phyloP scores from a whole-genome alignment of 2,113 vertebrate genomes.

The Accipiter virgatus region DNA sequence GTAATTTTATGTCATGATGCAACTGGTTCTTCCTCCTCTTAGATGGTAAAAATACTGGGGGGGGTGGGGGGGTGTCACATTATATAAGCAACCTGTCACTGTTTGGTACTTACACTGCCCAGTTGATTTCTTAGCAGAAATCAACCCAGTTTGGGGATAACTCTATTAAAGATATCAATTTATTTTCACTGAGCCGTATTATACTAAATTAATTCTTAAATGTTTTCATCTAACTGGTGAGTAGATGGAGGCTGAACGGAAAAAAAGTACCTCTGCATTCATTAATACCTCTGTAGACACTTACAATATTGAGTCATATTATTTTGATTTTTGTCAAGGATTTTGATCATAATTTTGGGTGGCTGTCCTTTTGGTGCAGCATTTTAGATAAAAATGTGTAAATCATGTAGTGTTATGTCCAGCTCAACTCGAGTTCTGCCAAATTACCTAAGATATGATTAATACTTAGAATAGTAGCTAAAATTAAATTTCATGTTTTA shows the following conservation, averaged over 20 bases:
- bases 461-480: background rate
- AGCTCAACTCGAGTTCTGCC: background rate
- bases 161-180: background rate
- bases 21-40: background rate
- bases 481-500: background rate
- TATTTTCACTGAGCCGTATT: background rate
- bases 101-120: background rate
- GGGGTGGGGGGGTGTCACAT: fast-evolving
- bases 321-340: background rate
- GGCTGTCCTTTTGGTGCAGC: background rate
- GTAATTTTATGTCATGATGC: background rate
- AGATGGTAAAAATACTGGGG: background rate
- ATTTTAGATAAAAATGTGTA: background rate
- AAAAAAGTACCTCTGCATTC: background rate
- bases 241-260: background rate
- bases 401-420: background rate
- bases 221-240: background rate
- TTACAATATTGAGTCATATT: background rate
- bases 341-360: background rate
- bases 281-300: background rate
- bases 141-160: background rate
- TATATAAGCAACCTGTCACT: background rate
- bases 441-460: background rate
- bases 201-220: background rate
- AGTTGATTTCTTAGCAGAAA: background rate